Evolutionary conservation across 2,113 vertebrate genomes (phyloP).

Genomic region (Cynoglossus semilaevis): DNA sequence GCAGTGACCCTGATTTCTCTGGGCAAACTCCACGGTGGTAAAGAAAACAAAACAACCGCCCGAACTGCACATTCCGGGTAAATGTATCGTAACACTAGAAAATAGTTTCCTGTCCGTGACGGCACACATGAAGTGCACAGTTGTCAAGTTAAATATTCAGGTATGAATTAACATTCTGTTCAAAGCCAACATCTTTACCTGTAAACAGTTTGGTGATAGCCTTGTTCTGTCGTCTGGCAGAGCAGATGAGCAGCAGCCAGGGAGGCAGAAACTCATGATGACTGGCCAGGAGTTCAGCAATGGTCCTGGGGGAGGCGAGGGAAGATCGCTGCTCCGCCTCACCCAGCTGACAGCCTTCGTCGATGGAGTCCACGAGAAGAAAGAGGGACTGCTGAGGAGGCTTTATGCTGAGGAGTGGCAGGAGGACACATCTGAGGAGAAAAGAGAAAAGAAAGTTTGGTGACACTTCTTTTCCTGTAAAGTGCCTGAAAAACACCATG

Average conservation of each 20-base stretch:
- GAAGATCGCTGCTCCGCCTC: conserved; percentile 84
- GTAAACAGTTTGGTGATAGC: conserved; percentile 96
- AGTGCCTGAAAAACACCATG: neutral
- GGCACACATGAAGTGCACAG: neutral
- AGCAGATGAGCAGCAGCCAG: conserved; percentile 94
- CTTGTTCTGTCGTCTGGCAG: conserved; percentile 93
- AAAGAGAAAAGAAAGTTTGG: neutral
- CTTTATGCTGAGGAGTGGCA: conserved; percentile 87
- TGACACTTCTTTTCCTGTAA: neutral
- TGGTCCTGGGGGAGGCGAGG: conserved; percentile 81
- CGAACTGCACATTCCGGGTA: neutral
- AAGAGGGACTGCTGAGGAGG: conserved; percentile 89
- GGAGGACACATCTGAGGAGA: conserved; percentile 83
- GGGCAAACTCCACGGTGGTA: conserved; percentile 20
- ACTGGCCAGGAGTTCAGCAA: conserved; percentile 90
- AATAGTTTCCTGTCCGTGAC: neutral
- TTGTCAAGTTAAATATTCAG: neutral
- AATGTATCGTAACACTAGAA: conserved; percentile 19
- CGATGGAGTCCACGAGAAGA: conserved; percentile 90
- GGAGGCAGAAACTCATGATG: conserved; percentile 96
- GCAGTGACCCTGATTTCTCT: conserved; percentile 33
- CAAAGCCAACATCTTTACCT: conserved; percentile 69
- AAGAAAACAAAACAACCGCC: neutral
- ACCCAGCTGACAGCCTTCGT: conserved; percentile 83
- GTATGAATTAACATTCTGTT: too few species aligned